Evolutionary conservation across 1,140 invertebrate genomes (phyloP).

Genomic region (Mycetomoellerius zeteki): DNA sequence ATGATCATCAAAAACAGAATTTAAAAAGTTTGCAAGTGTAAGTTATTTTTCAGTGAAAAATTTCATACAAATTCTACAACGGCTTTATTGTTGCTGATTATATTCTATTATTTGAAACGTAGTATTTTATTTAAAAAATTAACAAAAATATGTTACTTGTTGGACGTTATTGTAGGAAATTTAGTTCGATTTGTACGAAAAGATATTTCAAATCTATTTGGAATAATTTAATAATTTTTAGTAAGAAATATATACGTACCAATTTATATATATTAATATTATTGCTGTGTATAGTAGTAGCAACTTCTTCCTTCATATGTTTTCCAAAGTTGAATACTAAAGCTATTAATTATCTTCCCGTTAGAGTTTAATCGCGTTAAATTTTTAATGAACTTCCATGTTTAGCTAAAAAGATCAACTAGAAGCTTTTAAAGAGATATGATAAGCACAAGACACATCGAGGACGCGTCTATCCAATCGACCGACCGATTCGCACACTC

Average conservation of each 20-base stretch:
- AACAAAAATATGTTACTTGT: not conserved
- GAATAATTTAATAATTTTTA: not conserved
- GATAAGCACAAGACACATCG: constrained; percentile 49
- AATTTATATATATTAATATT: not conserved
- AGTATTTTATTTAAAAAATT: not conserved
- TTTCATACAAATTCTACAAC: not conserved
- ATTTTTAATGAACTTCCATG: constrained; percentile 24
- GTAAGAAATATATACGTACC: not conserved
- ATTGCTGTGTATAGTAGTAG: not conserved
- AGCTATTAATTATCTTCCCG: constrained; percentile 26
- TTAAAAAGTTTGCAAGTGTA: not conserved
- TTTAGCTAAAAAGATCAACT: constrained; percentile 10
- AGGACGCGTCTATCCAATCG: constrained; percentile 43
- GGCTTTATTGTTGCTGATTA: not conserved
- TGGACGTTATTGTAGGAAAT: not conserved
- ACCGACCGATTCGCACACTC: constrained; percentile 36
- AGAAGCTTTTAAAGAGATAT: constrained; percentile 41
- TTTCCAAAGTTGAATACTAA: not conserved
- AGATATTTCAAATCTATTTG: not conserved
- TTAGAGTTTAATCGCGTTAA: constrained; percentile 35
- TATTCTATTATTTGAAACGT: not conserved
- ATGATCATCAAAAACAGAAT: not conserved
- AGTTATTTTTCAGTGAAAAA: not conserved
- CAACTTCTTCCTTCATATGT: not conserved
- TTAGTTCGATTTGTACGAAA: not conserved